Evolutionary conservation across 2,888 invertebrate genomes (phyloP), one percentile per base, ranked within the genome.

Genomic region (Cantharis rustica): DNA sequence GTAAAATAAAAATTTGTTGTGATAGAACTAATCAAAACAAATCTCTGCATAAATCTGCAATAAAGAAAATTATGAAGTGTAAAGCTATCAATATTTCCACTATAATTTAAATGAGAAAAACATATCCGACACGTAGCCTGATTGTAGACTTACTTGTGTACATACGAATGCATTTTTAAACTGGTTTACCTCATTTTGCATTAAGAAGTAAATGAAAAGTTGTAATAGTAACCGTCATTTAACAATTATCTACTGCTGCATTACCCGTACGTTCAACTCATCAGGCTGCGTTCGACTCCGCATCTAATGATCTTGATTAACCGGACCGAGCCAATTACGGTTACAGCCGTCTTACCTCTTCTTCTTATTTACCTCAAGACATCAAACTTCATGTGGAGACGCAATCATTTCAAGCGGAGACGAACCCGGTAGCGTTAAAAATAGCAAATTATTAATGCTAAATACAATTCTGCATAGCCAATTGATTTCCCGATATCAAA

Each of bases 301-400:
- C 74, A 68, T 77, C 77, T 77, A 77, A 77, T 77, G 77, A 77
- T 77, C 77, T 77, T 77, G 77, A 77, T 77, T 77, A 75, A 77
- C 77, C 77, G 75, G 77, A 72, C 77, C 73, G 70, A 77, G 72
- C 75, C 77, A 77, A 77, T 77, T 75, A 72, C 68, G 71, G 72
- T 70, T 77, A 77, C 71, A 66, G 71, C 71, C 77, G 17, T 75
- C 77, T 77, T 72, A 68, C 69, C 63, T 77, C 75, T 72, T 75
- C 77, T 77, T 47, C 47, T 47, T 77, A 75, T 77, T 75, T 75
- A 77, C 75, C 71, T 75, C 75, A 68, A 75, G 72, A 75, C 71
- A 75, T 77, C 73, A 75, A 77, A 72, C 75, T 72, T 75, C 71
- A 75, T 69, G 73, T 72, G 75, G 75, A 77, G 74, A 75, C 73